Base-by-base conservation (phyloP, 2,797 vertebrate genomes). In the Labroides dimidiatus region DNA sequence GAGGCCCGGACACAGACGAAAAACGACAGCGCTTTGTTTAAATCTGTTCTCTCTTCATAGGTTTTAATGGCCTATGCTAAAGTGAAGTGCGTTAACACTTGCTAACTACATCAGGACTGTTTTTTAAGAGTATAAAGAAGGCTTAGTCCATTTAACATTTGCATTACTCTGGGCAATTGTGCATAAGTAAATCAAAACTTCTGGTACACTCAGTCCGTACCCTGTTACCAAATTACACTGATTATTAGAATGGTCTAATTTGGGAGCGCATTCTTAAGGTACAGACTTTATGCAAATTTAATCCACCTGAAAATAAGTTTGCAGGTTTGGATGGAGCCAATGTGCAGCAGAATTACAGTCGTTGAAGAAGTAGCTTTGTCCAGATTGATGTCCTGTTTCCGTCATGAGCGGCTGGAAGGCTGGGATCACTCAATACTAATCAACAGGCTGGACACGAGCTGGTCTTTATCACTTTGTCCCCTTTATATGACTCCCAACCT, bases 381-480 rank as follows among this genome's bases (percentile, higher is more conserved):
- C 80, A 84, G 84, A 86, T 85, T 86, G 85, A 89, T 87, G 88
- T 87, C 71, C 80, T 83, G 84, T 43, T 87, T 84, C 73, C 49
- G 78, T 82, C 84, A 85, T 79, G 82, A 89, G 80, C 69, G 77
- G 72, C 76, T 86, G 69, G 77, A 90, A 78, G 84, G 83, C 81
- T 72, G 79, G 85, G 86, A 89, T 87, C 87, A 84, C 89, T 90
- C 92, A 89, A 89, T 90, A 89, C 87, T 88, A 85, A 92, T 93
- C 91, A 89, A 92, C 92, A 93, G 86, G 88, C 90, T 90, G 90
- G 87, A 92, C 91, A 90, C 88, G 84, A 91, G 87, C 87, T 92
- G 91, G 89, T 93, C 90, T 91, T 92, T 91, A 93, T 93, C 91
- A 91, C 90, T 93, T 93, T 91, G 92, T 93, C 91, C 91, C 92